Percentiles rank a stretch among this genome's conserved stretches.
These are phyloP conservation scores for Dysdera silvatica DNA, from an alignment of 1,140 invertebrate species.

Conservation along the genomic window DNA sequence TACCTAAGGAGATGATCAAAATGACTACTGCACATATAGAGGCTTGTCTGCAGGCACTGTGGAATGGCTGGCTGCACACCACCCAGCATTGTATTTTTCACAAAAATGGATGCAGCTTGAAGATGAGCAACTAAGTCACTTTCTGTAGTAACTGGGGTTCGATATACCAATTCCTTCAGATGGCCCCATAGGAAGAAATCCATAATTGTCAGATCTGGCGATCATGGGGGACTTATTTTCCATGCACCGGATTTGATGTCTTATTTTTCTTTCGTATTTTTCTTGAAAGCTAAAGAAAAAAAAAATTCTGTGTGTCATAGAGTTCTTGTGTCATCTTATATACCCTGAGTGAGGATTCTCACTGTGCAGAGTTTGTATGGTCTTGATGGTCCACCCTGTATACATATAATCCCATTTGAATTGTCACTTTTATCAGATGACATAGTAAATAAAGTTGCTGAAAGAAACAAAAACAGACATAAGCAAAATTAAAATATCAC, in stretches of 20 bases:
- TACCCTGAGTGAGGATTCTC: no score
- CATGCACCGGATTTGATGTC: not conserved
- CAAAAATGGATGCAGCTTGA: not conserved
- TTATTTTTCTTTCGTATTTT: not conserved
- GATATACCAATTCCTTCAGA: slow-evolving; percentile 1
- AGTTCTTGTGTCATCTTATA: not conserved
- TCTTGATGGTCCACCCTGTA: no score
- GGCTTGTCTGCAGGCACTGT: not conserved
- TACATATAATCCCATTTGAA: no score
- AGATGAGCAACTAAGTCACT: not conserved
- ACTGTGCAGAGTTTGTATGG: no score
- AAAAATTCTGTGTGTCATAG: not conserved
- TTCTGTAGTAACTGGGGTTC: not conserved
- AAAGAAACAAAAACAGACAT: no score
- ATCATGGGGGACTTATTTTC: slow-evolving; percentile 39
- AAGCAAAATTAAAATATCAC: no score
- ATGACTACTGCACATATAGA: not conserved
- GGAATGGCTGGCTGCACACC: not conserved
- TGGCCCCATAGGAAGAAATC: slow-evolving; percentile 44
- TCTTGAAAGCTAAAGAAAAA: not conserved
- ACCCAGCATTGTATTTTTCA: not conserved
- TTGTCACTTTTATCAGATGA: no score
- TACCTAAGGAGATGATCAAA: not conserved
- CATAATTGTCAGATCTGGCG: slow-evolving; percentile 42
- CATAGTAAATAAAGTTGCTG: no score